Percentiles rank a stretch among this genome's conserved stretches.
These are phyloP conservation scores for Ochotona princeps DNA, from an alignment of 2,113 vertebrate species.

Conservation along the genomic window DNA sequence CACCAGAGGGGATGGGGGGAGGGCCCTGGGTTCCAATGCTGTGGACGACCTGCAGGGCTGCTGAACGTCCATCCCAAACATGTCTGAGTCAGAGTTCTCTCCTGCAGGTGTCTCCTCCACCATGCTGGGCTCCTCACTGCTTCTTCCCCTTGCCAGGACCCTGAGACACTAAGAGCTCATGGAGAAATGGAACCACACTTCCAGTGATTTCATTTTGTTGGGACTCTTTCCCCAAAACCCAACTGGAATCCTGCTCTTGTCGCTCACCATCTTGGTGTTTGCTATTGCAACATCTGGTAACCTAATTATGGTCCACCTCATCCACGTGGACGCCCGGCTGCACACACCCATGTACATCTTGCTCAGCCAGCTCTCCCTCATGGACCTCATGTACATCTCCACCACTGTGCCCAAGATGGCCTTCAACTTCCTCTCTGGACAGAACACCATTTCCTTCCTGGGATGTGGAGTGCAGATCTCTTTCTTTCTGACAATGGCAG, in stretches of 20 bases:
- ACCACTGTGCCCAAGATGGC: background rate
- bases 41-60: too few species aligned
- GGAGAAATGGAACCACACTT: conserved; percentile 61
- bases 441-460: conserved; percentile 47
- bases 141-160: background rate
- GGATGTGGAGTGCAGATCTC: conserved; percentile 34
- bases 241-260: background rate
- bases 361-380: conserved; percentile 48
- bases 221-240: background rate
- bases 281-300: background rate
- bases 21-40: too few species aligned
- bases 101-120: background rate
- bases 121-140: background rate
- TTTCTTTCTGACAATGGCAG: background rate
- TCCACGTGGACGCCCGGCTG: background rate
- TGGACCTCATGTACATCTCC: conserved; percentile 40
- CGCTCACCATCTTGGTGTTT: background rate
- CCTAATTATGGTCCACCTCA: conserved; percentile 55
- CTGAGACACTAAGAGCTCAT: background rate
- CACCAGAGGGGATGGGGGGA: too few species aligned
- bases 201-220: conserved; percentile 46
- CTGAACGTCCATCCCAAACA: too few species aligned
- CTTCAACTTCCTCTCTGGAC: background rate
- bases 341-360: conserved; percentile 49
- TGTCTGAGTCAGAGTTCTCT: too few species aligned